Evolutionary conservation across 1,140 invertebrate genomes (phyloP).

Genomic region (roundworm (Caenorhabditis elegans)): WBcel235 BX284606.5:4722501-4723000

Average conservation of each 20-base stretch:
- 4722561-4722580: too few species aligned
- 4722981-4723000: neutral
- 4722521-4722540: too few species aligned
- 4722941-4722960: slow-evolving; percentile 19
- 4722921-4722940: neutral
- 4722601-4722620: too few species aligned
- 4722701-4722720: slow-evolving; percentile 23
- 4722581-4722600: too few species aligned
- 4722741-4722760: slow-evolving; percentile 21
- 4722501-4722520: too few species aligned
- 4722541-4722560: too few species aligned
- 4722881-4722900: neutral
- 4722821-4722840: slow-evolving; percentile 22
- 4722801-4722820: slow-evolving; percentile 12
- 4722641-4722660: neutral
- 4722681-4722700: neutral
- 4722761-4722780: slow-evolving; percentile 20
- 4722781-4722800: too few species aligned
- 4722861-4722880: neutral
- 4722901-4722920: neutral
- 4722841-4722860: slow-evolving; percentile 8
- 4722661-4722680: neutral
- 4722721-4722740: slow-evolving; percentile 7
- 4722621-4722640: too few species aligned
- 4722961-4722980: neutral